phyloP scores from a whole-genome alignment of 1,140 invertebrate genomes.

The Aethina tumida region DNA sequence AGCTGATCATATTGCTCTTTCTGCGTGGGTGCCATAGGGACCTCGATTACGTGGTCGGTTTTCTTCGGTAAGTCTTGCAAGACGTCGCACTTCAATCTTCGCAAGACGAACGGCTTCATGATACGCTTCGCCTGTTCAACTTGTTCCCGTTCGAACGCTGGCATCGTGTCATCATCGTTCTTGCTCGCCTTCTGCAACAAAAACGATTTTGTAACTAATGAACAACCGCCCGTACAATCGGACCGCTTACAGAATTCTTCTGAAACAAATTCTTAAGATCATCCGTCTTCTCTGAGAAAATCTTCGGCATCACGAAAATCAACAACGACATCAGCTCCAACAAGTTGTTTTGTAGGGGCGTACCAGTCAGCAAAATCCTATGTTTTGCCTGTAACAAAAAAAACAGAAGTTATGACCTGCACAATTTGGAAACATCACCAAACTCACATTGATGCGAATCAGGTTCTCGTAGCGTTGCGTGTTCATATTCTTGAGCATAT shows the following conservation, averaged over 20 bases:
- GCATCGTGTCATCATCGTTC: slow-evolving; percentile 41
- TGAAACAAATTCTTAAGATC: slow-evolving; percentile 82
- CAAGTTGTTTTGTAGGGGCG: slow-evolving; percentile 92
- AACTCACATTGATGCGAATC: slow-evolving; percentile 70
- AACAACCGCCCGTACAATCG: background rate
- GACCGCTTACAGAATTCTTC: slow-evolving; percentile 49
- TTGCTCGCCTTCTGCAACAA: slow-evolving; percentile 24
- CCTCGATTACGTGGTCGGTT: slow-evolving; percentile 54
- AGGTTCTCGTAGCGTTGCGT: slow-evolving; percentile 83
- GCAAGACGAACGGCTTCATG: slow-evolving; percentile 90
- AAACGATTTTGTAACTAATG: slow-evolving; percentile 3
- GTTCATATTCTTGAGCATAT: slow-evolving; percentile 96
- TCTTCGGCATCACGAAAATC: slow-evolving; percentile 91
- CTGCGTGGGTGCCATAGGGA: slow-evolving; percentile 59
- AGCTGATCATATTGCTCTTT: slow-evolving; percentile 63
- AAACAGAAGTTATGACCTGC: background rate
- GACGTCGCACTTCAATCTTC: slow-evolving; percentile 83
- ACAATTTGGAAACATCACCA: background rate
- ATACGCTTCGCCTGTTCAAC: slow-evolving; percentile 88
- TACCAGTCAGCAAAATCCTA: slow-evolving; percentile 80
- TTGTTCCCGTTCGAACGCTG: slow-evolving; percentile 78
- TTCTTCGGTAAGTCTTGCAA: slow-evolving; percentile 74
- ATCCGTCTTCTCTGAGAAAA: slow-evolving; percentile 82
- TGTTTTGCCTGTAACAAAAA: slow-evolving; percentile 53
- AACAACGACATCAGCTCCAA: slow-evolving; percentile 91